A percentile compares a stretch with the other conserved stretches of the same genome.
These are phyloP conservation scores for Conistra vaccinii DNA, from an alignment of 2,888 invertebrate species.

Conservation along the genomic window DNA sequence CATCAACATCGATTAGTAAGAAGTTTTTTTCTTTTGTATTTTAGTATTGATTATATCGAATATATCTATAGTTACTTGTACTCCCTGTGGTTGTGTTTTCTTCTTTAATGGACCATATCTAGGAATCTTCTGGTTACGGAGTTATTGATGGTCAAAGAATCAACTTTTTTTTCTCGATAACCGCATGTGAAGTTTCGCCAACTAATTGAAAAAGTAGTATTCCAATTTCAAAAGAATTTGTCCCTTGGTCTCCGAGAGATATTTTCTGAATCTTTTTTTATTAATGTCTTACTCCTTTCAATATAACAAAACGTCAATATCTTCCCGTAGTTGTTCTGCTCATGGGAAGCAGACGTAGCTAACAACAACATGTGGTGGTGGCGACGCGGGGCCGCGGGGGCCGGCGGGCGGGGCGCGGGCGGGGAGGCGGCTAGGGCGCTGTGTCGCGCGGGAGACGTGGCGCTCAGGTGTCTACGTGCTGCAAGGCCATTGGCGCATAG, in stretches of 20 bases:
- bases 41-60: background rate
- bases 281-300: background rate
- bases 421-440: slow-evolving; percentile 90
- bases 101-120: background rate
- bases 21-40: background rate
- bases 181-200: background rate
- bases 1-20: slow-evolving; percentile 95
- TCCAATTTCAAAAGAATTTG: background rate
- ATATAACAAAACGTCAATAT: background rate
- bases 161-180: background rate
- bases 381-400: slow-evolving; percentile 69
- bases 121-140: background rate
- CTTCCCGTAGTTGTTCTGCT: slow-evolving; percentile 76
- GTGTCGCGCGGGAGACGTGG: slow-evolving; percentile 96
- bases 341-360: slow-evolving; percentile 80
- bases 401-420: slow-evolving; percentile 88
- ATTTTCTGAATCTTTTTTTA: background rate
- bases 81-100: background rate
- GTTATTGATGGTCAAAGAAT: background rate
- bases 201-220: background rate
- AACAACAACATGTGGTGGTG: slow-evolving; percentile 81
- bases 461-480: slow-evolving; percentile 96
- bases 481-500: slow-evolving; percentile 97
- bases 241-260: background rate
- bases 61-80: background rate